A percentile compares a stretch with the other conserved stretches of the same genome.
phyloP scores from a whole-genome alignment of 64 coral and sea anemone genomes.

The Stichodactyla mertensii region DNA sequence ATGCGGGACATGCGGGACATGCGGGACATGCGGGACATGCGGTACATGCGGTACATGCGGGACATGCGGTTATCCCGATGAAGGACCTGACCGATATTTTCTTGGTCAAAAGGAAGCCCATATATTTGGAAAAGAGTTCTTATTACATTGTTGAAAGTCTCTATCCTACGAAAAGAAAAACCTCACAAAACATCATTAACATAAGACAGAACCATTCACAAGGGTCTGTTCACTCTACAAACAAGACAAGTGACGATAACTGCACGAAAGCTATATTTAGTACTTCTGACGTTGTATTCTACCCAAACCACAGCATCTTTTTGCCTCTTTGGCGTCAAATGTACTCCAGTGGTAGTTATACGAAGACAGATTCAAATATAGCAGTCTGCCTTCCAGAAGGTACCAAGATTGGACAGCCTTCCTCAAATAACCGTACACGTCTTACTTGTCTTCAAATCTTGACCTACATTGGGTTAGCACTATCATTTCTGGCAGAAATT shows the following conservation, averaged over 20 bases:
- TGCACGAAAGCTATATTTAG: neutral
- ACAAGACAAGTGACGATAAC: neutral
- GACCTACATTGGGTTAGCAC: slow-evolving; percentile 31
- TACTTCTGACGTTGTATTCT: neutral
- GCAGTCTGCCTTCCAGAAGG: neutral
- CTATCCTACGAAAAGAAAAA: no score
- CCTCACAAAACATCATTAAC: no score
- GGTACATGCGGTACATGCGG: no score
- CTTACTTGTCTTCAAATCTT: slow-evolving; percentile 27
- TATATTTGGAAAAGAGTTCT: no score
- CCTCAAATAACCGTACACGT: no score
- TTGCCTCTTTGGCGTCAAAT: neutral
- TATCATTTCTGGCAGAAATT: slow-evolving; percentile 37
- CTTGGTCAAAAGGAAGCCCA: no score
- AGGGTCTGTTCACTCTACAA: neutral
- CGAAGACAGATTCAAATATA: neutral
- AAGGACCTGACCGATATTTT: no score
- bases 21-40: no score
- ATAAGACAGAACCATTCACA: neutral
- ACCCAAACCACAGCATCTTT: neutral
- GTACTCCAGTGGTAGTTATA: slow-evolving; percentile 7
- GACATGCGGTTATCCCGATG: no score
- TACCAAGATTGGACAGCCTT: neutral
- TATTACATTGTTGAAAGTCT: no score
- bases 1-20: no score